phyloP scores from a whole-genome alignment of 37 sponge, comb jelly and placozoan species.

The Oopsacas minuta region DNA sequence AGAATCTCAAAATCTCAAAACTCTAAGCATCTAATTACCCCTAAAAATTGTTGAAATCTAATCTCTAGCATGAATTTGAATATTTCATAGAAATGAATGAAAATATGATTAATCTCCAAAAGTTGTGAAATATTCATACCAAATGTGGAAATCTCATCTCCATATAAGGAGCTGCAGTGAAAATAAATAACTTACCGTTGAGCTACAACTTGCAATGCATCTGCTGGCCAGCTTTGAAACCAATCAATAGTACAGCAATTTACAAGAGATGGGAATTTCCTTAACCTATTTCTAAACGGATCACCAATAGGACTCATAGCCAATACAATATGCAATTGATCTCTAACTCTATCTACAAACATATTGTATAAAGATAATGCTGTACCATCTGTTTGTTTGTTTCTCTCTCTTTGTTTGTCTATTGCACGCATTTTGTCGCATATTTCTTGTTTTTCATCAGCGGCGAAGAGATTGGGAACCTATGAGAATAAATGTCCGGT shows the following conservation, averaged over 20 bases:
- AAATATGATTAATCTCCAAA: no score
- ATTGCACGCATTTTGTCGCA: constrained; percentile 83
- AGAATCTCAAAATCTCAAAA: no score
- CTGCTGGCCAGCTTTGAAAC: constrained; percentile 97
- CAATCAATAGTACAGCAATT: constrained; percentile 99
- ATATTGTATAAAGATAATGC: constrained; percentile 87
- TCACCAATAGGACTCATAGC: constrained; percentile 97
- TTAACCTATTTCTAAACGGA: constrained; percentile 73
- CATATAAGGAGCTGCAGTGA: no score
- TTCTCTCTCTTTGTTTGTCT: constrained; percentile 77
- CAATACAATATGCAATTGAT: constrained; percentile 92
- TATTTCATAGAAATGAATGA: no score
- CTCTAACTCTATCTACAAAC: constrained; percentile 84
- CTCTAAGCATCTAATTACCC: no score
- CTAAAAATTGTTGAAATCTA: no score
- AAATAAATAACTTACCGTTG: constrained; percentile 26
- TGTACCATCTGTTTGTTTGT: constrained; percentile 95
- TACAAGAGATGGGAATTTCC: constrained; percentile 95
- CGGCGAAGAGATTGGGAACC: constrained; percentile 93
- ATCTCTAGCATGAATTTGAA: no score
- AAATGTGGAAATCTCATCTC: no score
- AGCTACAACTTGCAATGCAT: constrained; percentile 90
- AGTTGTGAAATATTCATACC: no score
- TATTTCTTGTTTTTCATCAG: constrained; percentile 91
- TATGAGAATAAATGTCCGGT: no score